Conservation (phyloP, 2,113 vertebrate genomes). For the Laterallus jamaicensis region DNA sequence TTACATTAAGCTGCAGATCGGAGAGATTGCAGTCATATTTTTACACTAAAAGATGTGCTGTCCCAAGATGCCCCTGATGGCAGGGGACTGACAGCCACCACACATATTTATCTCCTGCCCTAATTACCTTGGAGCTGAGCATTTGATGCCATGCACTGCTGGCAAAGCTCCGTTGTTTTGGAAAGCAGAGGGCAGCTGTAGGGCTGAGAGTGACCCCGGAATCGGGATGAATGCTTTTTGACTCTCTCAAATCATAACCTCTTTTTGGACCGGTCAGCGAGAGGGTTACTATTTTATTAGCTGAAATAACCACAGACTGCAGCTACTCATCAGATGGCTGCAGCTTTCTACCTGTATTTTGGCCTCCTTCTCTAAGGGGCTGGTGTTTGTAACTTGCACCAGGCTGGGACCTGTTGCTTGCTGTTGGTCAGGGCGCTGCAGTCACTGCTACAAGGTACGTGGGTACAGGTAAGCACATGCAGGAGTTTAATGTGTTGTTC, state of each 20-base stretch:
- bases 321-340: neutral
- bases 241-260: neutral
- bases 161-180: neutral
- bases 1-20: constrained; percentile 2
- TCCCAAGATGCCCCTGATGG: neutral
- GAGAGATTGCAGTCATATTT: constrained; percentile 21
- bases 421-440: neutral
- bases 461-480: neutral
- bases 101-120: neutral
- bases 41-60: neutral
- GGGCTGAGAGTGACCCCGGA: neutral
- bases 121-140: neutral
- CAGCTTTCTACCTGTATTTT: neutral
- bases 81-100: neutral
- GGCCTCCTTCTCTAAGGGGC: neutral
- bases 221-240: neutral
- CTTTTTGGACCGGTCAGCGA: neutral
- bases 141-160: neutral
- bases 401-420: neutral
- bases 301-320: neutral
- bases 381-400: neutral
- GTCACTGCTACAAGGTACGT: neutral
- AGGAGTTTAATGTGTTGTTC: neutral
- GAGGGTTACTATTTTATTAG: neutral
- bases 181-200: neutral